Evolutionary conservation across 2,113 vertebrate species (phyloP).

Genomic region (Lontra canadensis): DNA sequence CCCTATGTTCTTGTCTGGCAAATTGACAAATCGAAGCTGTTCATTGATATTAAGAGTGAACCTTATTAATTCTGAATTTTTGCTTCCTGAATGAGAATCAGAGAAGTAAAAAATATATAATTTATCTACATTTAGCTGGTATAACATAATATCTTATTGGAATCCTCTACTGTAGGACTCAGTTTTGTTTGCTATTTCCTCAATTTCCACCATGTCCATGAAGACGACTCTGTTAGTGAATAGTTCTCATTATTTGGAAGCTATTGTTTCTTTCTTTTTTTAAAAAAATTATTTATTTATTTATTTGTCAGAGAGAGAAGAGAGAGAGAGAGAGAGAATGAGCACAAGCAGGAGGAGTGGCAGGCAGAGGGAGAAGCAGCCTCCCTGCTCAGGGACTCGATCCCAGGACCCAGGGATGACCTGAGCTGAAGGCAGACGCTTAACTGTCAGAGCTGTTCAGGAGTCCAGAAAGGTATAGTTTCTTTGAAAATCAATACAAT

Average conservation of each 20-base stretch:
- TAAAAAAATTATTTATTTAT: no score
- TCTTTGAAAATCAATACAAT: not conserved
- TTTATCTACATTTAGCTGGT: not conserved
- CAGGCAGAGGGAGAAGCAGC: no score
- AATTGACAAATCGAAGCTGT: not conserved
- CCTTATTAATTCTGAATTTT: constrained; percentile 33
- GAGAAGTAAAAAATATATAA: not conserved
- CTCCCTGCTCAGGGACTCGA: no score
- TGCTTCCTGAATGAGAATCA: not conserved
- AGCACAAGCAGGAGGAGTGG: no score
- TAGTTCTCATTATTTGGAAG: not conserved
- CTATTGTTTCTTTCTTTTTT: no score
- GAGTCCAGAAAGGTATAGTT: not conserved
- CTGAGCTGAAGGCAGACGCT: no score
- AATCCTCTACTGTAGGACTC: not conserved
- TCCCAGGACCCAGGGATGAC: no score
- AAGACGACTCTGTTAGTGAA: not conserved
- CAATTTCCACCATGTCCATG: not conserved
- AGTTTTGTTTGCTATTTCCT: constrained; percentile 13
- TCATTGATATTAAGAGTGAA: not conserved
- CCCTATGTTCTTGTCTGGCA: not conserved
- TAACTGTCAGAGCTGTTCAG: no score
- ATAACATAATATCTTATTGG: not conserved
- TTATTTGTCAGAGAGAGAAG: no score
- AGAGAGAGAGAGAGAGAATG: no score